A percentile compares a stretch with the other conserved stretches of the same genome.
Evolutionary conservation across 2,888 invertebrate species (phyloP).

Genomic region (Tipula lateralis): DNA sequence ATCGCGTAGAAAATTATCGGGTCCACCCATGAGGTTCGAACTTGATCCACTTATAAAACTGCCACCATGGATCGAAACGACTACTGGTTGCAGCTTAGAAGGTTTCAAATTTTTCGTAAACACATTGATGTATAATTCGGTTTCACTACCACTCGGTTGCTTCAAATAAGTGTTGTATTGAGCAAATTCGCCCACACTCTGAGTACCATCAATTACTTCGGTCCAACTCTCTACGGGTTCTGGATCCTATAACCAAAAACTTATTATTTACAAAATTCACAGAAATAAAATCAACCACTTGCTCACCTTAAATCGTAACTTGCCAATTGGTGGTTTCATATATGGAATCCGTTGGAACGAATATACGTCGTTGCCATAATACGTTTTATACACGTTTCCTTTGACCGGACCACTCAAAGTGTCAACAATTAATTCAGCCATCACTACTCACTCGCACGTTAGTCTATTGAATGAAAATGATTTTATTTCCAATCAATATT

Average conservation of each 20-base stretch:
- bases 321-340: conserved; percentile 20
- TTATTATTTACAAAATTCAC: neutral
- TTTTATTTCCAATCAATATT: too few relatives aligned
- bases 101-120: neutral
- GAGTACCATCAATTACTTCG: neutral
- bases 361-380: neutral
- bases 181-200: neutral
- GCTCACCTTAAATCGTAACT: neutral
- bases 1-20: conserved; percentile 55
- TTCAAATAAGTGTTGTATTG: neutral
- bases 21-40: conserved; percentile 46
- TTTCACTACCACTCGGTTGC: neutral
- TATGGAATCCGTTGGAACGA: neutral
- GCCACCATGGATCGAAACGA: conserved; percentile 61
- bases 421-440: neutral
- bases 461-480: too few relatives aligned
- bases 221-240: conserved; percentile 39
- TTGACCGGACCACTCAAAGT: neutral
- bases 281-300: neutral
- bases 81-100: conserved; percentile 49
- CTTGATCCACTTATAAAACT: conserved; percentile 54
- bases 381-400: neutral
- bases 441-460: too few relatives aligned
- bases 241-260: conserved; percentile 44
- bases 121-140: neutral